Base-by-base conservation (phyloP, 2,113 vertebrate genomes). In the Urocynchramus pylzowi region DNA sequence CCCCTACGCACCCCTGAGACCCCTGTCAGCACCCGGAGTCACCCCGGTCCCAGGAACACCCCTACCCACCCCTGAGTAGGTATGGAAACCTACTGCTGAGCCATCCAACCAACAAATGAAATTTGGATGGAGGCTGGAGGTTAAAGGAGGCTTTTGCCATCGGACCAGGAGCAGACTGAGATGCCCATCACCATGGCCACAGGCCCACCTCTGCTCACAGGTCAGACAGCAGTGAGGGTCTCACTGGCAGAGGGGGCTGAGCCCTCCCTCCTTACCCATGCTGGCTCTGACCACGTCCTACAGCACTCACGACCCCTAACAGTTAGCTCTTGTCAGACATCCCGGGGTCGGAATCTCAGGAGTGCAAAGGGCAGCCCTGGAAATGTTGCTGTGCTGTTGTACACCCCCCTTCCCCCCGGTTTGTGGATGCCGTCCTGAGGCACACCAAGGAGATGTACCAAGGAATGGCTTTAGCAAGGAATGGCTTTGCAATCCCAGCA, bases 91-190 rank as follows among this genome's bases (percentile, higher is more conserved):
- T 2, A 7, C n/a, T 3, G 13, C 41, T 7, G 10, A 39, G 16
- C 28, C 27, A 13, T 1, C 39, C 30, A 30, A 1, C 27, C 67
- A 9, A 11, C 0, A 3, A 27, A 2, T 10, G 56, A 45, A 26
- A 44, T 8, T 1, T 28, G 53, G 42, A 5, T 8, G 63, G 27
- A 33, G 42, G 53, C 7, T 21, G 54, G 11, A 41, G 53, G 28
- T 3, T 26, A 4, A 56, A 56, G 47, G 31, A 57, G 54, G 30
- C 9, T 35, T 56, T 56, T 80, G 14, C 76, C 45, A 1, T 12
- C 75, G 35, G 57, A 5, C 24, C 1, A 23, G 35, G 49, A n/a
- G 49, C 56, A 54, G 41, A 7, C 47, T 3, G 15, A 41, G 16
- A 2, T 35, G 47, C 24, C 33, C 65, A 9, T 8, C 16, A 8